phyloP scores from a whole-genome alignment of 2,888 invertebrate species.

The Synanthedon tipuliformis region DNA sequence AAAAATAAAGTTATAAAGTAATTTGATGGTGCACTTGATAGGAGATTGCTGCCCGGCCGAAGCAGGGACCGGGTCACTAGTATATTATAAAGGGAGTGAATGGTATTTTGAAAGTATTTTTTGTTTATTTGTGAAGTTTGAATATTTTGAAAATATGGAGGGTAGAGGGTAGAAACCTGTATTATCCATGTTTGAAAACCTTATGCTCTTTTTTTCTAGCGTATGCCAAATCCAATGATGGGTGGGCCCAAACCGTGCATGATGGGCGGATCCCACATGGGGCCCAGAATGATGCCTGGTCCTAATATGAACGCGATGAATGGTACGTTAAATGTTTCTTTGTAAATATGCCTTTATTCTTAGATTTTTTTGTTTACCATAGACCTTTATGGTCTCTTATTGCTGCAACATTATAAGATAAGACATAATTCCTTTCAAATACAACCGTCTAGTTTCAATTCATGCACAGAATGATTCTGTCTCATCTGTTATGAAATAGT shows the following conservation, averaged over 20 bases:
- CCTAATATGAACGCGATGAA: constrained; percentile 65
- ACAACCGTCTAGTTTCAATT: no score
- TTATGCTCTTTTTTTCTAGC: constrained; percentile 28
- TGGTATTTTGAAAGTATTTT: not conserved
- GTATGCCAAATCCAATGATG: constrained; percentile 68
- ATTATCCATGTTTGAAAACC: no score
- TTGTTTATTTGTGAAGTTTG: no score
- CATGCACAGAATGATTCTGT: no score
- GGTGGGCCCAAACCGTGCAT: constrained; percentile 63
- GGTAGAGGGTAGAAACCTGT: no score
- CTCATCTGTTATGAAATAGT: no score
- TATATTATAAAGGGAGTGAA: not conserved
- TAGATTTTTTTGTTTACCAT: not conserved
- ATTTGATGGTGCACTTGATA: no score
- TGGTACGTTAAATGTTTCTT: constrained; percentile 23
- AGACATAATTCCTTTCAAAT: no score
- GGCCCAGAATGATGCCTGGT: constrained; percentile 65
- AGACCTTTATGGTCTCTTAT: not conserved
- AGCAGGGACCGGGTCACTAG: no score
- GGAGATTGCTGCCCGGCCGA: no score
- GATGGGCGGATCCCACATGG: constrained; percentile 67
- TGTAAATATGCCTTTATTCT: not conserved
- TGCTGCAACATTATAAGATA: no score
- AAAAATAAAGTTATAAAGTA: not conserved
- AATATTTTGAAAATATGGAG: no score